These are phyloP conservation scores for Phalacrocorax aristotelis DNA, from an alignment of 2,113 vertebrate species.

Conservation along the genomic window DNA sequence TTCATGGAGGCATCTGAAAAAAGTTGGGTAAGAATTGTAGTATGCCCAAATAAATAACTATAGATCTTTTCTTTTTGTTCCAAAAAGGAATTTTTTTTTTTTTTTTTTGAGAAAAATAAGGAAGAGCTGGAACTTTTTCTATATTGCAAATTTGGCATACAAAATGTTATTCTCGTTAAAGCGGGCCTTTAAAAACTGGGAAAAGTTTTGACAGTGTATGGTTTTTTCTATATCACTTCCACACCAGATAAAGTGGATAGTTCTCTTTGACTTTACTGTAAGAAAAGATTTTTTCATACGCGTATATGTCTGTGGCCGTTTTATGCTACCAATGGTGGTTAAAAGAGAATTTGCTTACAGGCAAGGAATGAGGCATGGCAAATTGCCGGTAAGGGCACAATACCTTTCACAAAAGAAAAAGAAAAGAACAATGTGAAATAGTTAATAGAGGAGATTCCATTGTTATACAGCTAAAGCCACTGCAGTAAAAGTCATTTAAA, in stretches of 20 bases:
- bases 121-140: not conserved
- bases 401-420: not conserved
- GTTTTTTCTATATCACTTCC: not conserved
- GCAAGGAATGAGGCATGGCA: not conserved
- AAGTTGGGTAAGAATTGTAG: fast-evolving
- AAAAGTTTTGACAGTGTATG: not conserved
- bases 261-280: not conserved
- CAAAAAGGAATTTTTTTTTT: not conserved
- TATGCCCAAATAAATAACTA: not conserved
- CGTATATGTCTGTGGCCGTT: not conserved
- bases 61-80: not conserved
- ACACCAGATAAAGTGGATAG: fast-evolving
- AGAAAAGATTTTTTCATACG: not conserved
- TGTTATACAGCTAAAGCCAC: not conserved
- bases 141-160: not conserved
- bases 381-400: not conserved
- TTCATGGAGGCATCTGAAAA: not conserved
- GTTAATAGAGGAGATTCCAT: not conserved
- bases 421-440: not conserved
- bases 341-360: not conserved
- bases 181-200: not conserved
- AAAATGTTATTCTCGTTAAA: not conserved
- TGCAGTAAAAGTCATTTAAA: not conserved
- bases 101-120: not conserved
- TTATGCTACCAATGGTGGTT: not conserved